Evolutionary conservation across 2,113 vertebrate genomes (phyloP), one percentile per base, ranked within the genome.

Genomic region (Ictidomys tridecemlineatus): DNA sequence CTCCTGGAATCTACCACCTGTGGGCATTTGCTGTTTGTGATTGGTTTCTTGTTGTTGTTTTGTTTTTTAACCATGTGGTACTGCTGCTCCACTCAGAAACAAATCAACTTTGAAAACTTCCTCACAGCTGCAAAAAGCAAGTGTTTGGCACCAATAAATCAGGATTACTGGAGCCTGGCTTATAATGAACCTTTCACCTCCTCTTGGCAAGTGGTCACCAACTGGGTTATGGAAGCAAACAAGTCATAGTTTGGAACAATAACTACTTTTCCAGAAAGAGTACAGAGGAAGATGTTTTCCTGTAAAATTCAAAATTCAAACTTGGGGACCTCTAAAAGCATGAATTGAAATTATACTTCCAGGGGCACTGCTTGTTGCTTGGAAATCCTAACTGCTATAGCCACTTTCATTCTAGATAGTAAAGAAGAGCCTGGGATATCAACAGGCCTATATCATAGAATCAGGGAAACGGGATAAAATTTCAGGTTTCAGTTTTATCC

Each of bases 51-150:
- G 48, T 48, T 48, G 48, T 51, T 51, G 48, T 86, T 85, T 90
- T 88, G 51, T 42, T 80, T 53, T 85, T 28, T 78, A 84, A 89
- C 30, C 39, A 92, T 51, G 58, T 63, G 61, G 77, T 67, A 51
- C 70, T 94, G 95, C 84, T 95, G 86, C 93, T 97, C 42, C 70
- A 96, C 93, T 98, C 94, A 92, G 95, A 97, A 91, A 86, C 72
- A 83, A 91, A 96, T 84, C 95, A 93, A 92, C 96, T 97, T 95
- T 94, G 98, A 98, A 98, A 98, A 98, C 84, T 96, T 97, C 72
- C 96, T 96, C 97, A 97, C 96, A 98, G 98, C 97, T 98, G 97
- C 95, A 98, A 95, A 98, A 96, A 95, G 97, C 97, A 97, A 98
- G 79, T 67, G 95, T 85, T 90, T 95, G 78, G 85, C 97, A 95